Conservation (phyloP, 2,888 invertebrate genomes). For the Pandemis heparana region DNA sequence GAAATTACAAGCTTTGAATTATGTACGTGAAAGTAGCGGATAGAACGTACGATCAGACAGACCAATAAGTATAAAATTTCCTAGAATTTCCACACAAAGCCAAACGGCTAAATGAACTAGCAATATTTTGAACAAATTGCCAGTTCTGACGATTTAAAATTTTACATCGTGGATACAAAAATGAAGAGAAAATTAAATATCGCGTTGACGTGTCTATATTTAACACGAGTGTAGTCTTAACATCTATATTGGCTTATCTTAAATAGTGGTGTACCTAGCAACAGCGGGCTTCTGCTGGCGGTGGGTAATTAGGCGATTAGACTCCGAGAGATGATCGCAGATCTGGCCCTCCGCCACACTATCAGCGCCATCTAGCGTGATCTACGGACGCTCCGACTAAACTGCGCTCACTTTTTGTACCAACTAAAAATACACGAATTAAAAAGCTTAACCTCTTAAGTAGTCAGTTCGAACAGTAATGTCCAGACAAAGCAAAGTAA, state of each 20-base stretch:
- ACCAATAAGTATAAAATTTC: background rate
- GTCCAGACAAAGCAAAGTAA: conserved; percentile 68
- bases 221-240: conserved; percentile 8
- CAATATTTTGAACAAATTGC: no score
- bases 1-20: background rate
- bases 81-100: no score
- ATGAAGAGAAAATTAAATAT: background rate
- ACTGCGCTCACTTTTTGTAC: conserved; percentile 40
- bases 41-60: background rate
- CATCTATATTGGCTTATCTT: conserved; percentile 38
- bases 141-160: background rate
- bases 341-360: conserved; percentile 79
- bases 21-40: background rate
- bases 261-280: conserved; percentile 31
- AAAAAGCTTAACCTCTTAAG: conserved; percentile 47
- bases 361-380: conserved; percentile 81
- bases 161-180: background rate
- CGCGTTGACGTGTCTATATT: background rate
- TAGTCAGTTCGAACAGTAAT: conserved; percentile 42
- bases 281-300: conserved; percentile 32
- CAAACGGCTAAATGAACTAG: no score
- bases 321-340: conserved; percentile 65
- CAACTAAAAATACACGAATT: conserved; percentile 41
- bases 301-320: conserved; percentile 70
- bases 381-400: conserved; percentile 72